Percentiles rank a stretch among this genome's conserved stretches.
phyloP scores from a whole-genome alignment of 2,113 vertebrate species.

The Aptenodytes forsteri region DNA sequence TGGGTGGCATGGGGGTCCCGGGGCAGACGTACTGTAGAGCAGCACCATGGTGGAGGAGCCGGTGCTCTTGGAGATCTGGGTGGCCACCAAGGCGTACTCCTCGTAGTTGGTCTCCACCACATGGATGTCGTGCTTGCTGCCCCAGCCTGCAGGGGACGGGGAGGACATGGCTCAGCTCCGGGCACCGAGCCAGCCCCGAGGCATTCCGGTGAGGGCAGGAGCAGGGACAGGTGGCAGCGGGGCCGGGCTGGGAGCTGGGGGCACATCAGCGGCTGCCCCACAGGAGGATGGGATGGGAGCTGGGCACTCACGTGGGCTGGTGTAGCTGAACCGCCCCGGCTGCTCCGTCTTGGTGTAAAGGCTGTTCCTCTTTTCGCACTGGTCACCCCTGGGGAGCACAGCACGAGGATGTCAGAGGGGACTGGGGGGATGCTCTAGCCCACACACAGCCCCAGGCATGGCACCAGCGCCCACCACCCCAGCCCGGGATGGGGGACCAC shows the following conservation, averaged over 20 bases:
- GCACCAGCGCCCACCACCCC: not conserved
- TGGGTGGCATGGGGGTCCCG: fast-evolving
- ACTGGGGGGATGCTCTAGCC: not conserved
- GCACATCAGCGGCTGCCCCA: not conserved
- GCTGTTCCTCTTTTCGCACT: slow-evolving; percentile 77
- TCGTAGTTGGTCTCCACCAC: slow-evolving; percentile 78
- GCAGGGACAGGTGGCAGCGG: not conserved
- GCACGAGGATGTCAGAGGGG: fast-evolving
- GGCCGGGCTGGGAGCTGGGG: not conserved
- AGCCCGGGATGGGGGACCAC: not conserved
- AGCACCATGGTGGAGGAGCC: slow-evolving; percentile 75
- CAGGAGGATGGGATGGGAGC: not conserved
- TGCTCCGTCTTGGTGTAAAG: slow-evolving; percentile 73
- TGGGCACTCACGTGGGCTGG: slow-evolving; percentile 70
- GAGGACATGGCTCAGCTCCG: not conserved
- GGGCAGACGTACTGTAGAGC: slow-evolving; percentile 81
- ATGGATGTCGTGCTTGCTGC: slow-evolving; percentile 73
- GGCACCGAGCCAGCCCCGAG: fast-evolving
- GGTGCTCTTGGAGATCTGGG: slow-evolving; percentile 65
- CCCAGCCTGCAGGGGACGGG: slow-evolving; percentile 27
- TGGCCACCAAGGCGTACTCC: slow-evolving; percentile 76
- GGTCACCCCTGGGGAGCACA: slow-evolving; percentile 65
- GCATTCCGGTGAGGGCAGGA: fast-evolving
- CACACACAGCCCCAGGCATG: not conserved
- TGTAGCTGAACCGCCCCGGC: slow-evolving; percentile 79